phyloP scores from a whole-genome alignment of 2,888 invertebrate genomes.

The Lepidocyrtinus sp. region DNA sequence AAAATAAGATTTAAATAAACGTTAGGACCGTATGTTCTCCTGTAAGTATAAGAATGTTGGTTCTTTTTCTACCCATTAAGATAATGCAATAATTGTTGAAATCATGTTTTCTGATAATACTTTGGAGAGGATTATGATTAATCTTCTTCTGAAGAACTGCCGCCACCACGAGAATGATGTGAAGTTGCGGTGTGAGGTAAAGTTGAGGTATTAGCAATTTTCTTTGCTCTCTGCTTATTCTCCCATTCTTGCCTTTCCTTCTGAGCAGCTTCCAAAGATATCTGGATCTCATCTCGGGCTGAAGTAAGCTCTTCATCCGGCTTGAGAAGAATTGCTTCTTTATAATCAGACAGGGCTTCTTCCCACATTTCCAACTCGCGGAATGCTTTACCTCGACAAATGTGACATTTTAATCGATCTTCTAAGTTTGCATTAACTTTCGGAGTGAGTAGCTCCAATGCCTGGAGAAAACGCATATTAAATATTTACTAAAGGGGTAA shows the following conservation, averaged over 20 bases:
- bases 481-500: too few relatives aligned
- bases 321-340: constrained; percentile 80
- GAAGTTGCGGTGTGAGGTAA: neutral
- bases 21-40: too few relatives aligned
- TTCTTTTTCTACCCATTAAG: too few relatives aligned
- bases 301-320: constrained; percentile 72
- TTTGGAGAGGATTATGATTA: constrained; percentile 30
- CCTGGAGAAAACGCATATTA: too few relatives aligned
- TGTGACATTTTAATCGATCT: constrained; percentile 82
- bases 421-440: constrained; percentile 81
- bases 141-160: constrained; percentile 31
- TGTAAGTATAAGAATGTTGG: too few relatives aligned
- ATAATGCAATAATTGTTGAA: too few relatives aligned
- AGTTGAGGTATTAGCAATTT: constrained; percentile 13
- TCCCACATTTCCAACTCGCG: constrained; percentile 80
- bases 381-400: constrained; percentile 82
- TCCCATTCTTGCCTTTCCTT: constrained; percentile 7
- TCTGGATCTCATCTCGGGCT: constrained; percentile 29
- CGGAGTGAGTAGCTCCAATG: constrained; percentile 83
- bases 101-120: constrained; percentile 25
- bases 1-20: too few relatives aligned
- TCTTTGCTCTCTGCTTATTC: constrained; percentile 27
- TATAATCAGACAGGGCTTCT: constrained; percentile 83
- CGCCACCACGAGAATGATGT: neutral
- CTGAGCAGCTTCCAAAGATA: neutral